Percentiles rank a stretch among this genome's conserved stretches.
Conservation (phyloP, 2,797 vertebrate species). For the Poeciliopsis presidionis region DNA sequence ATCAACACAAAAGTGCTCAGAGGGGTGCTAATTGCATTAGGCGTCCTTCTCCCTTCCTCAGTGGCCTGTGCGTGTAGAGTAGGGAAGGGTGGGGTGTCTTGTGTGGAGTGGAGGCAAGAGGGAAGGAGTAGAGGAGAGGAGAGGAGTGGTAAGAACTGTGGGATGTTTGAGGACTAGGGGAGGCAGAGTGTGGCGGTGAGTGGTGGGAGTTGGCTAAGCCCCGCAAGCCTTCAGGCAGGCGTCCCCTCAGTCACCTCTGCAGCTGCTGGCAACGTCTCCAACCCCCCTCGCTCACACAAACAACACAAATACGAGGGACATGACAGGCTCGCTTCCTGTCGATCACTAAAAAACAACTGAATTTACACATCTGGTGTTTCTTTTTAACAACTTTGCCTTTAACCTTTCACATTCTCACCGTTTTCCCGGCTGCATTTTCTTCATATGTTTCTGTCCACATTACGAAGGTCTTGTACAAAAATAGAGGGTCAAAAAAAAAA, state of each 20-base stretch:
- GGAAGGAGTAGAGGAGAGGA: slow-evolving; percentile 40
- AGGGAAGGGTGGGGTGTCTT: slow-evolving; percentile 44
- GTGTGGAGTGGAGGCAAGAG: slow-evolving; percentile 28
- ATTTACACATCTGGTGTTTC: slow-evolving; percentile 58
- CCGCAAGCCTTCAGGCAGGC: slow-evolving; percentile 72
- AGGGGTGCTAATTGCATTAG: slow-evolving; percentile 87
- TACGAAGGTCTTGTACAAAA: slow-evolving; percentile 29
- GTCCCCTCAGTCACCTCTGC: slow-evolving; percentile 84
- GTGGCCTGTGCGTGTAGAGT: slow-evolving; percentile 41
- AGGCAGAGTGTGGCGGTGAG: slow-evolving; percentile 65
- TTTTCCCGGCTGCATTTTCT: slow-evolving; percentile 19
- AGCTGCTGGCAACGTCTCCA: slow-evolving; percentile 82
- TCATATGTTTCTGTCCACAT: slow-evolving; percentile 25
- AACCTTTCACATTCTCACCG: slow-evolving; percentile 26
- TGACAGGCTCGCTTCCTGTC: slow-evolving; percentile 62
- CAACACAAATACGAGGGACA: slow-evolving; percentile 52
- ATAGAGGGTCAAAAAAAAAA: slow-evolving; percentile 34
- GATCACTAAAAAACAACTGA: slow-evolving; percentile 65
- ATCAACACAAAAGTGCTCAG: slow-evolving; percentile 84
- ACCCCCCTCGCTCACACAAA: slow-evolving; percentile 59
- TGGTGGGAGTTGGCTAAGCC: slow-evolving; percentile 72
- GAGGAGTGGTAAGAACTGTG: slow-evolving; percentile 66
- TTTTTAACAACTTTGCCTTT: slow-evolving; percentile 19
- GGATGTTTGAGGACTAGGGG: slow-evolving; percentile 71
- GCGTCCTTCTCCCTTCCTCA: slow-evolving; percentile 75